Evolutionary conservation across 2,797 vertebrate species (phyloP).

Genomic region (Falco biarmicus): DNA sequence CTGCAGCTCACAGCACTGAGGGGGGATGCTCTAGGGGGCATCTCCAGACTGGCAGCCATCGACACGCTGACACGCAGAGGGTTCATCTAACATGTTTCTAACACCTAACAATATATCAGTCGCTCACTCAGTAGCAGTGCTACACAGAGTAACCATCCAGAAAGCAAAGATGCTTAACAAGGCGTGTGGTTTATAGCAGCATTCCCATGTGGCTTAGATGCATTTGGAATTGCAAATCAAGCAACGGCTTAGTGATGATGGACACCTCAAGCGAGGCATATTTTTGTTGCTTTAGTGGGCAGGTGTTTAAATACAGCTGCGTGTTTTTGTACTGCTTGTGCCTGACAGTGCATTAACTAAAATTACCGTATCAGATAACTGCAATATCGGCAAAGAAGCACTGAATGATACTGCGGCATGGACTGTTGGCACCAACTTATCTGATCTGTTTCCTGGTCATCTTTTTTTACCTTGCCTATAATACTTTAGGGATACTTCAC

Average conservation of each 20-base stretch:
- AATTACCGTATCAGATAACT: background rate
- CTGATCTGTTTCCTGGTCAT: background rate
- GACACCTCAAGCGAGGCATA: background rate
- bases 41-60: background rate
- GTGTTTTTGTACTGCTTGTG: conserved; percentile 25
- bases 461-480: background rate
- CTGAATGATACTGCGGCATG: background rate
- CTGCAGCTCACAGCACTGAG: accelerated
- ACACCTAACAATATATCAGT: background rate
- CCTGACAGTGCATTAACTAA: conserved; percentile 22
- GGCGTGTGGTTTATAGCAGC: background rate
- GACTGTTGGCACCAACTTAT: background rate
- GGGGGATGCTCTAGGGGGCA: background rate
- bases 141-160: background rate
- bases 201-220: background rate
- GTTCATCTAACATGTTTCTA: background rate
- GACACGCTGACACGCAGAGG: background rate
- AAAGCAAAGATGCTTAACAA: background rate
- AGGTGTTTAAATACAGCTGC: conserved; percentile 54
- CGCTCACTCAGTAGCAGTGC: accelerated
- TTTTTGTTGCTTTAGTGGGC: conserved; percentile 39
- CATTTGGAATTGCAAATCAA: conserved; percentile 1
- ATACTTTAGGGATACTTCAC: background rate
- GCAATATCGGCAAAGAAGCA: background rate
- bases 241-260: background rate